These are phyloP conservation scores for Astyanax mexicanus DNA, from an alignment of 2,797 vertebrate genomes.

Conservation along the genomic window DNA sequence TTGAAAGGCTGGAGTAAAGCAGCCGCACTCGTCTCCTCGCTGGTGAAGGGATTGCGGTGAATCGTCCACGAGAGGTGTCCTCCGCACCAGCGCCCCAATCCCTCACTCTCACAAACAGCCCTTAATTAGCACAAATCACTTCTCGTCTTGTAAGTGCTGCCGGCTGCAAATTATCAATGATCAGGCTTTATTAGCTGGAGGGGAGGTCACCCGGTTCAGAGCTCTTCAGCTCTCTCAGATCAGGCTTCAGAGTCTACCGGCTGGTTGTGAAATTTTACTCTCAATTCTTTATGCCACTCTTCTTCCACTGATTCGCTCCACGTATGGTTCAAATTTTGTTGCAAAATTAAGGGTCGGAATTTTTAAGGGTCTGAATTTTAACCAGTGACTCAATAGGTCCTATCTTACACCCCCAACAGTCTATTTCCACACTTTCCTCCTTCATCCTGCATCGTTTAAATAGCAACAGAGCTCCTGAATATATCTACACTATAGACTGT, in stretches of 20 bases:
- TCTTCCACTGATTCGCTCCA: neutral
- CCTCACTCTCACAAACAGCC: slow-evolving; percentile 35
- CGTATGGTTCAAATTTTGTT: too few species aligned
- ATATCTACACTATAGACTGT: too few species aligned
- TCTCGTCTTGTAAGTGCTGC: slow-evolving; percentile 70
- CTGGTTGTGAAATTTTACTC: slow-evolving; percentile 22
- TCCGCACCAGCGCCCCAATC: neutral
- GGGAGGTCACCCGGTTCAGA: slow-evolving; percentile 68
- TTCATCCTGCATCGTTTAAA: too few species aligned
- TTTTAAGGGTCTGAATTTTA: too few species aligned
- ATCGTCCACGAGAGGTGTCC: slow-evolving; percentile 36
- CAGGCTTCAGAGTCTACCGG: slow-evolving; percentile 23
- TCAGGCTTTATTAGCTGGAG: slow-evolving; percentile 66
- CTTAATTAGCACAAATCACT: slow-evolving; percentile 76
- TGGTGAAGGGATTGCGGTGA: neutral
- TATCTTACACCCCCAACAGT: too few species aligned
- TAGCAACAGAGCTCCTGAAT: too few species aligned
- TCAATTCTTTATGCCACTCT: neutral
- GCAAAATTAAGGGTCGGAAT: too few species aligned
- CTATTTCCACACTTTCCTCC: too few species aligned
- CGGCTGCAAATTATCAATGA: slow-evolving; percentile 74
- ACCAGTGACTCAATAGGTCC: too few species aligned
- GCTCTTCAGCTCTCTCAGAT: slow-evolving; percentile 50
- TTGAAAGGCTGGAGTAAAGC: slow-evolving; percentile 50
- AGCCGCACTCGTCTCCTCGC: neutral